Evolutionary conservation across 2,113 vertebrate genomes (phyloP), one percentile per base, ranked within the genome.

Genomic region (Chaenogobius annularis): DNA sequence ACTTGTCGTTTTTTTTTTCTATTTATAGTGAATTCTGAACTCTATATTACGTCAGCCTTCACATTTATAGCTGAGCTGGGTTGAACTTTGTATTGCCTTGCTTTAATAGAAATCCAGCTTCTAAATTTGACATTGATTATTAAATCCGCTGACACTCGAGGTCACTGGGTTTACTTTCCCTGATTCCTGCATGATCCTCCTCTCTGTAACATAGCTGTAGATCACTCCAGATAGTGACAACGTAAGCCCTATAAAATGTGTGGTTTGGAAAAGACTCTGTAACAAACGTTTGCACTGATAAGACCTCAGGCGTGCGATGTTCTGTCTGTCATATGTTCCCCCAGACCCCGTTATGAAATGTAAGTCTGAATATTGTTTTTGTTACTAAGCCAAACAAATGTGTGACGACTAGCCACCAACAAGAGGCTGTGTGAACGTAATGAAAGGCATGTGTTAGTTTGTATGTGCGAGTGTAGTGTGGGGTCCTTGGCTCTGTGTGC

Each of bases 341-440:
- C 23, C 72, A 90, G 82, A 83, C 83, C 62, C 88, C 91, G 93
- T 93, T 93, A 89, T 89, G 79, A 90, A 89, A 89, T 85, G 83
- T 85, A 86, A 85, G 70, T 86, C 79, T 77, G 85, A 92, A 89
- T 90, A 92, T 90, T 92, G 85, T 91, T 94, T 94, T 93, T 90
- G 93, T 93, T 93, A 91, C 86, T 85, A 92, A 91, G 88, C 86
- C 85, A 93, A 93, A 93, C 91, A 92, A 93, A 90, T 87, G 85
- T 73, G 83, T 47, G 83, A 88, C 69, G 85, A 85, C 83, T 84
- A 88, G 90, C 91, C 87, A 35, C 92, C 17, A 46, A 67, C 71
- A 66, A 63, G 66, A 71, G 85, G 79, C 86, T 72, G 81, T 78
- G 73, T 85, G 83, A 19, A 40, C 83, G 19, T 92, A 91, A 92